Percentiles rank a stretch among this genome's conserved stretches.
Conservation (phyloP, 2,888 invertebrate species). For the Pseudolycoriella hygida region DNA sequence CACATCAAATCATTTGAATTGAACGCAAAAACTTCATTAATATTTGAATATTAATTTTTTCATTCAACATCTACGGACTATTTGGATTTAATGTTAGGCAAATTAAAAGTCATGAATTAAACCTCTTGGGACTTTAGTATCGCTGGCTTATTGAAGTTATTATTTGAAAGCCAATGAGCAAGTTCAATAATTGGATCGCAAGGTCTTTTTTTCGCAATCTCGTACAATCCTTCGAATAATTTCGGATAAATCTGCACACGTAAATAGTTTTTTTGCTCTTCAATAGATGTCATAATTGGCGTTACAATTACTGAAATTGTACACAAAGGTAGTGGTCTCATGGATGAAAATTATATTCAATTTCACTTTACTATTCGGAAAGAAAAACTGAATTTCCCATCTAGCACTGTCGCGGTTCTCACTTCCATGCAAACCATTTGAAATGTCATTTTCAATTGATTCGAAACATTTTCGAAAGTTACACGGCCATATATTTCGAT, state of each 20-base stretch:
- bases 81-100: no score
- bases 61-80: no score
- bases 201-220: slow-evolving; percentile 52
- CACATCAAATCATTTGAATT: no score
- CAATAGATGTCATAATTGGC: slow-evolving; percentile 38
- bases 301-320: slow-evolving; percentile 49
- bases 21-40: no score
- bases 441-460: slow-evolving; percentile 37
- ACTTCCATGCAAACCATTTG: slow-evolving; percentile 69
- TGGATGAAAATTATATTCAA: no score
- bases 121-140: slow-evolving; percentile 4
- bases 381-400: slow-evolving; percentile 75
- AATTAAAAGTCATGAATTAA: no score
- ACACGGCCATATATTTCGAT: slow-evolving; percentile 50
- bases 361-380: slow-evolving; percentile 66
- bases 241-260: slow-evolving; percentile 45
- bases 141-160: slow-evolving; percentile 47
- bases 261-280: slow-evolving; percentile 50
- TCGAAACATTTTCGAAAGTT: slow-evolving; percentile 58
- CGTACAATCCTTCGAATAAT: slow-evolving; percentile 40
- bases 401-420: slow-evolving; percentile 43
- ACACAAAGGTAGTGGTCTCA: no score
- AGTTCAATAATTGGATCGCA: slow-evolving; percentile 60
- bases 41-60: no score
- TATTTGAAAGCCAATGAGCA: slow-evolving; percentile 52